Base-by-base conservation (phyloP, 2,113 vertebrate genomes). In the Triplophysa rosa region DNA sequence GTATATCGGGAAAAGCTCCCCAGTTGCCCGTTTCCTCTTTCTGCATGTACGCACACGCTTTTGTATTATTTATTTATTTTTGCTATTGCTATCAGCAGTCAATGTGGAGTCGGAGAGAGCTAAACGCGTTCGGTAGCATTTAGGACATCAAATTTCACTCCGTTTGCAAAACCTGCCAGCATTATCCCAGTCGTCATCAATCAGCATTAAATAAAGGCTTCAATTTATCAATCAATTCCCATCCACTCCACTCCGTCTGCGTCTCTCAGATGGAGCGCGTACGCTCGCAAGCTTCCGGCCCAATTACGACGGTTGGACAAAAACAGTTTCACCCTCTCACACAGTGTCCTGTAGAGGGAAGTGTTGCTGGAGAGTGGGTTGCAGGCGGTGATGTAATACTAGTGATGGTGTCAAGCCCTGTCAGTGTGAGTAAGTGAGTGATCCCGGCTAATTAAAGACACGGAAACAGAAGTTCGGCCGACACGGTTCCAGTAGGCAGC, bases 101-200 rank as follows among this genome's bases (percentile, higher is more conserved):
- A 79, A 70, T 52, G 70, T 79, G 76, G 70, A 54, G 65, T 74
- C 63, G 56, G 64, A 81, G 70, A 77, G 68, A 58, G 21, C 66
- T 80, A 79, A 80, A 84, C 76, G 80, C 19, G 65, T 59, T 70
- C 49, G 67, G 77, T 45, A 79, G 80, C 66, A 67, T 82, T 84
- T 72, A 82, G 71, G 71, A 82, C 77, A 84, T 82, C 76, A 76
- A 73, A 82, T 84, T 84, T 84, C 76, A 79, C 71, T 79, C 77
- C n/a, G 70, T 84, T 78, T 82, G 80, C 83, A 80, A 67, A 82
- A 79, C 80, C 70, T 62, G 66, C 83, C 76, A 79, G 52, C 77
- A 77, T 79, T 72, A 70, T 82, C 62, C 66, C 61, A 13, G 45
- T 67, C 61, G 65, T 79, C 66, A 61, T 64, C 80, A 80, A 54